These are phyloP conservation scores for Drosophila bifasciata DNA, from an alignment of 1,140 invertebrate genomes.

Conservation along the genomic window DNA sequence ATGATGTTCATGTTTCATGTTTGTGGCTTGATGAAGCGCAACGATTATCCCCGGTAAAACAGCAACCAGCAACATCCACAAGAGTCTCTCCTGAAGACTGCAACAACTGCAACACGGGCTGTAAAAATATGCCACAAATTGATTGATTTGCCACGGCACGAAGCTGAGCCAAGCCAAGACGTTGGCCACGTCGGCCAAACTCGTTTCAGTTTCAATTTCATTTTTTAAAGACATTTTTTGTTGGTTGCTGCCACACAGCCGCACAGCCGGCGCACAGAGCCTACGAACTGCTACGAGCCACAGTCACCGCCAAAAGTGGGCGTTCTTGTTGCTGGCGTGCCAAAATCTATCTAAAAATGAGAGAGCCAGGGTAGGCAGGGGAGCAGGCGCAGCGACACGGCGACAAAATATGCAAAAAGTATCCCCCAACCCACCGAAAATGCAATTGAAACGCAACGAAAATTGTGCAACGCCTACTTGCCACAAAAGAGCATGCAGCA, in stretches of 20 bases:
- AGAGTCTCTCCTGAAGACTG: conserved; percentile 1
- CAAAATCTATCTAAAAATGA: conserved; percentile 59
- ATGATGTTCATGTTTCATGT: conserved; percentile 82
- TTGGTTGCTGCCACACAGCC: neutral
- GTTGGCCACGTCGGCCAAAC: conserved; percentile 53
- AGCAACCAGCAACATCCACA: conserved; percentile 31
- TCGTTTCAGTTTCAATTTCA: conserved; percentile 79
- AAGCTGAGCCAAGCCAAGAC: conserved; percentile 56
- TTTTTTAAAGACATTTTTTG: conserved; percentile 74
- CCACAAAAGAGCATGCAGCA: conserved; percentile 4
- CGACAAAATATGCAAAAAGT: conserved; percentile 77
- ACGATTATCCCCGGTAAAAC: conserved; percentile 68
- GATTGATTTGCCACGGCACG: conserved; percentile 83
- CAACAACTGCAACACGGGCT: conserved; percentile 37
- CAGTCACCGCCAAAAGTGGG: conserved; percentile 44
- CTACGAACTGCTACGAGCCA: too few relatives aligned
- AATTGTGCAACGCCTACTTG: conserved; percentile 76
- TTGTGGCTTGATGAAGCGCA: conserved; percentile 80
- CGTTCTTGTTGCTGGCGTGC: conserved; percentile 62
- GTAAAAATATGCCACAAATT: conserved; percentile 74
- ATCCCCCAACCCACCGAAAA: too few relatives aligned
- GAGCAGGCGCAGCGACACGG: conserved; percentile 21
- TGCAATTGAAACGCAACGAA: conserved; percentile 77
- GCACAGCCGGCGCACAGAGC: too few relatives aligned
- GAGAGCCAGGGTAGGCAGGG: neutral